Base-by-base conservation (phyloP, 2,113 vertebrate genomes). In the Serinus canaria region DNA sequence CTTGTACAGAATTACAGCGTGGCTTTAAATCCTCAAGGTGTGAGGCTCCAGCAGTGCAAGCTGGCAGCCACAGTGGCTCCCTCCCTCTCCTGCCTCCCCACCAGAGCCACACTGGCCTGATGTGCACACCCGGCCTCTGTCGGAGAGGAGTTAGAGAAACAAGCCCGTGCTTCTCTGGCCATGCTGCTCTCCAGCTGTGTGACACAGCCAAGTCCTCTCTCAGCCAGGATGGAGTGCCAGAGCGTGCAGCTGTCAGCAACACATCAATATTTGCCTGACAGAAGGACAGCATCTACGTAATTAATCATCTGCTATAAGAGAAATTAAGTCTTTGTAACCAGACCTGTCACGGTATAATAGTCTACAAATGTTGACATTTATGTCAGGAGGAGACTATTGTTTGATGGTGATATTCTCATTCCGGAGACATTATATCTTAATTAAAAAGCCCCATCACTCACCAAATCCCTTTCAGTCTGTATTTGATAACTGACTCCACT, bases 331-430 rank as follows among this genome's bases (percentile, higher is more conserved):
- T 95, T 87, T 94, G 95, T 92, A 96, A 96, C 70, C 66, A 94
- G 88, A 92, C 22, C 23, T 74, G 94, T 95, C 59, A 22, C 0
- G 11, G 91, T 87, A 86, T 86, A 95, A 94, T 52, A 92, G 94
- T 94, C 95, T 92, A 84, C 90, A 97, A 97, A 95, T 73, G 93
- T 76, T 97, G 97, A 94, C 95, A 91, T 97, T 97, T 97, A 95
- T 93, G 83, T 93, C 12, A 92, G 80, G 92, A 95, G 70, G 73
- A 96, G 63, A 94, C 96, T 95, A 93, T 95, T 95, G 95, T 96
- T 96, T 28, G 41, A 62, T 81, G 93, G 94, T 92, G 94, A 88
- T 56, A 50, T 90, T 97, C 92, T 85, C 87, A 92, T 78, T 90
- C 90, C 89, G 76, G 89, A 39, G 91, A 96, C 88, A 91, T 92